phyloP scores from a whole-genome alignment of 2,888 invertebrate genomes.

The Pheosia tremula region DNA sequence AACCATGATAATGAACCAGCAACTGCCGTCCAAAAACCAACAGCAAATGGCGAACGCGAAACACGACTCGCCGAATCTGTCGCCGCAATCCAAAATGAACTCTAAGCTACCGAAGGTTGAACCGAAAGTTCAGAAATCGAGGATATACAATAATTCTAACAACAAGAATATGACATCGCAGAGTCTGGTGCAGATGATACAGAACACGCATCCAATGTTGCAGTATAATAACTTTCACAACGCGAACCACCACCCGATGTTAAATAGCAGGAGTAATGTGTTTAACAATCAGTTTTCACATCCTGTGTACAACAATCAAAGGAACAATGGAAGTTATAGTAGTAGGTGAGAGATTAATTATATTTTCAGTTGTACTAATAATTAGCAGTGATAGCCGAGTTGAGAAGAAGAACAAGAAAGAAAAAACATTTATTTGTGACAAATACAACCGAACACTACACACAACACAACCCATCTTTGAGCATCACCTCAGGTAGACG shows the following conservation, averaged over 20 bases:
- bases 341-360: slow-evolving; percentile 42
- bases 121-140: slow-evolving; percentile 57
- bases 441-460: too few relatives aligned
- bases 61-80: slow-evolving; percentile 36
- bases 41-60: slow-evolving; percentile 36
- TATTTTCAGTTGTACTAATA: neutral
- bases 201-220: slow-evolving; percentile 77
- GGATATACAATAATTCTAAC: slow-evolving; percentile 65
- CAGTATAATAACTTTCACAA: slow-evolving; percentile 72
- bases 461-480: too few relatives aligned
- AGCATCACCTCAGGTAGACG: too few relatives aligned
- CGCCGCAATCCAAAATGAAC: slow-evolving; percentile 45
- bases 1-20: slow-evolving; percentile 53
- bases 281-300: slow-evolving; percentile 56
- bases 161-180: slow-evolving; percentile 57
- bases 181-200: slow-evolving; percentile 73
- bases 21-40: slow-evolving; percentile 44
- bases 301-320: slow-evolving; percentile 57
- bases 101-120: slow-evolving; percentile 36
- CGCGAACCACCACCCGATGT: slow-evolving; percentile 74
- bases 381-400: too few relatives aligned
- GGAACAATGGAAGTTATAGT: slow-evolving; percentile 60
- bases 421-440: too few relatives aligned
- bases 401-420: too few relatives aligned
- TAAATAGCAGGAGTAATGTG: slow-evolving; percentile 55